Conservation (phyloP, 2,797 vertebrate species). For the Acanthurus leucopareius region DNA sequence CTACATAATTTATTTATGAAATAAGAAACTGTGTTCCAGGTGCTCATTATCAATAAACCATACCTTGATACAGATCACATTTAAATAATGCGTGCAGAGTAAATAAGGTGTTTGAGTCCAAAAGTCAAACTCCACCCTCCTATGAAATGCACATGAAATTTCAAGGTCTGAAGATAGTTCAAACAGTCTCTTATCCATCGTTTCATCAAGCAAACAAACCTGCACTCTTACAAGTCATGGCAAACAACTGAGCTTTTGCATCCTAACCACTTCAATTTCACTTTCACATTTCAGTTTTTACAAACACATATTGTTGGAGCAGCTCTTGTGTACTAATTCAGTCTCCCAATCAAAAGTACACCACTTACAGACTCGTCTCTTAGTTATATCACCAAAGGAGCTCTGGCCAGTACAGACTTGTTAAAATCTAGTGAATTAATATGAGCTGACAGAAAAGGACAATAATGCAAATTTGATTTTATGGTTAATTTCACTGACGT, state of each 20-base stretch:
- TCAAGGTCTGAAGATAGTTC: constrained; percentile 52
- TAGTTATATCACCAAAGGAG: constrained; percentile 19
- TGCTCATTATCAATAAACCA: not conserved
- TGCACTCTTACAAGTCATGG: constrained; percentile 13
- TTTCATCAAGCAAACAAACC: constrained; percentile 51
- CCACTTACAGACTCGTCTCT: constrained; percentile 14
- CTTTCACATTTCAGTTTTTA: constrained; percentile 41
- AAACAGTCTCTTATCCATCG: constrained; percentile 55
- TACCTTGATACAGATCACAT: constrained; percentile 22
- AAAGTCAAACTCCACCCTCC: constrained; percentile 72
- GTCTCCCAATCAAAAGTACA: constrained; percentile 6
- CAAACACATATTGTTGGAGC: not conserved
- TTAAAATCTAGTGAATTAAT: constrained; percentile 25
- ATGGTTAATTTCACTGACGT: not conserved
- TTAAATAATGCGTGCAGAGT: constrained; percentile 58
- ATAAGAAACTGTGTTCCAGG: not conserved
- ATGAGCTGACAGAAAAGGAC: constrained; percentile 2
- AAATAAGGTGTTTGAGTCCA: constrained; percentile 65
- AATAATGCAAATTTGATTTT: not conserved
- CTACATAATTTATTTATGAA: not conserved
- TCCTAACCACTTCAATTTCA: constrained; percentile 46
- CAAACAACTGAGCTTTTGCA: constrained; percentile 27
- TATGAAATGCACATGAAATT: constrained; percentile 39
- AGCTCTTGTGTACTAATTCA: not conserved
- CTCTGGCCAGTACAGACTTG: constrained; percentile 14